Percentiles rank a stretch among this genome's conserved stretches.
Conservation (phyloP, 2,113 vertebrate species). For the Psittacula cyanocephala region DNA sequence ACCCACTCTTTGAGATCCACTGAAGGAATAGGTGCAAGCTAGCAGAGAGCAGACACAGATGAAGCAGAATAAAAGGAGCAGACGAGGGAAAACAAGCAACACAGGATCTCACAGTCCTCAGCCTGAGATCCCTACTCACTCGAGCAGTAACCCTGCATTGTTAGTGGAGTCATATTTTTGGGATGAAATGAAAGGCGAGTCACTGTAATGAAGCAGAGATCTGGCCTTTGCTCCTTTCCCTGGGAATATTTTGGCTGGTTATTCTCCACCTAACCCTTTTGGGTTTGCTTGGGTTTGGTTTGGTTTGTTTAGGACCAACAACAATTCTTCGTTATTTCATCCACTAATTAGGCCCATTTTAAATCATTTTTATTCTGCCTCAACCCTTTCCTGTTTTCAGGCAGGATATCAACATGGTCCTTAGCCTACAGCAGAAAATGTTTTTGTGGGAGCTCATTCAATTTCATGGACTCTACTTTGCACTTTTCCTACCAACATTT, state of each 20-base stretch:
- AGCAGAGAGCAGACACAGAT: background rate
- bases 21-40: background rate
- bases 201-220: background rate
- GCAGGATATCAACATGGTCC: background rate
- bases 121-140: background rate
- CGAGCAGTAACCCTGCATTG: background rate
- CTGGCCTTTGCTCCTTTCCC: background rate
- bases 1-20: background rate
- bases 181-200: background rate
- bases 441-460: background rate
- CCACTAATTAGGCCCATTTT: background rate
- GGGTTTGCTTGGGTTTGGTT: background rate
- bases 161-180: background rate
- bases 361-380: background rate
- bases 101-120: background rate
- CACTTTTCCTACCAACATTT: background rate
- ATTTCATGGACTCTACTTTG: background rate
- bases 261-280: background rate
- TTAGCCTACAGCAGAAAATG: background rate
- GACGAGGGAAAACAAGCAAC: background rate
- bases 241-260: background rate
- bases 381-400: background rate
- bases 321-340: background rate
- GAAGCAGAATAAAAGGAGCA: background rate
- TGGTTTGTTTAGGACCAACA: background rate